Evolutionary conservation across 2,113 vertebrate species (phyloP).

Genomic region (Nymphicus hollandicus): DNA sequence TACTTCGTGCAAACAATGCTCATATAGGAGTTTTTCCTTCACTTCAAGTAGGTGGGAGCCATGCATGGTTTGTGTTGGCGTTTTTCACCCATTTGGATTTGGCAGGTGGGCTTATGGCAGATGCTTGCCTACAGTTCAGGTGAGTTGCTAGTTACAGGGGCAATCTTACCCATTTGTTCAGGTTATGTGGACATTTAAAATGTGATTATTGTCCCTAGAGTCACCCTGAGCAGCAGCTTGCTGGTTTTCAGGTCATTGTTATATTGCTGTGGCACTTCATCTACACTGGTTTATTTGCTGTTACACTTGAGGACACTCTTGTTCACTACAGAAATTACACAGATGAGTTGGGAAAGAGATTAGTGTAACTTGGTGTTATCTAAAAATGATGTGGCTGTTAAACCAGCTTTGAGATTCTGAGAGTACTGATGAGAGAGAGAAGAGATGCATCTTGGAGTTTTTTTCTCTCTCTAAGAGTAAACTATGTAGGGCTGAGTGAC

Average conservation of each 20-base stretch:
- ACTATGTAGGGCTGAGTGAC: background rate
- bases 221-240: background rate
- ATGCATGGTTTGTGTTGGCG: background rate
- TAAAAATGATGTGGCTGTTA: slow-evolving; percentile 33
- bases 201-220: background rate
- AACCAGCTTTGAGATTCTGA: slow-evolving; percentile 21
- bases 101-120: background rate
- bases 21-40: background rate
- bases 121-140: background rate
- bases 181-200: background rate
- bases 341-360: slow-evolving; percentile 37
- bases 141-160: background rate
- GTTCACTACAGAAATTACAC: slow-evolving; percentile 23
- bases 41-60: background rate
- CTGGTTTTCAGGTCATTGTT: slow-evolving; percentile 31
- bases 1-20: background rate
- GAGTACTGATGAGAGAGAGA: background rate
- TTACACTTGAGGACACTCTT: slow-evolving; percentile 30
- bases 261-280: slow-evolving; percentile 5
- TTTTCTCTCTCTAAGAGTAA: background rate
- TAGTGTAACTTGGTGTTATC: slow-evolving; percentile 30
- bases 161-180: background rate
- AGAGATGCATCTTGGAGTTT: background rate
- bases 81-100: background rate
- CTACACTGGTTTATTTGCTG: slow-evolving; percentile 48